Percentiles rank a stretch among this genome's conserved stretches.
Conservation (phyloP, 2,113 vertebrate genomes). For the Chiloscyllium plagiosum region DNA sequence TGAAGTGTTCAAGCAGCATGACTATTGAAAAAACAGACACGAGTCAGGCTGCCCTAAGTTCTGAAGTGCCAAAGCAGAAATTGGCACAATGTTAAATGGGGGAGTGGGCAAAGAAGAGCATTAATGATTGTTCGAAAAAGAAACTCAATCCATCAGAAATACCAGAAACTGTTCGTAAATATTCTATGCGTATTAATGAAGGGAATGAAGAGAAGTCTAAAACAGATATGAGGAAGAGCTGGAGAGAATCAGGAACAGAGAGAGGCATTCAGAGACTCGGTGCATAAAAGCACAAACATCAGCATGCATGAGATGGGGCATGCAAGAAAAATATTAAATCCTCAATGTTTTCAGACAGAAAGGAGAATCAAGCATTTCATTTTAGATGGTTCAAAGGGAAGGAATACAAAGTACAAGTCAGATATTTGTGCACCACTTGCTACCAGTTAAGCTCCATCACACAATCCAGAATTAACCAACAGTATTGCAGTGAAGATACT, state of each 20-base stretch:
- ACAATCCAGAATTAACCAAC: not conserved
- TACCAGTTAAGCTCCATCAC: not conserved
- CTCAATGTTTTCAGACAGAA: not conserved
- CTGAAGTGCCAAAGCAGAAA: not conserved
- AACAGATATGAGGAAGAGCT: not conserved
- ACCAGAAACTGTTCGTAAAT: not conserved
- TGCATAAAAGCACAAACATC: not conserved
- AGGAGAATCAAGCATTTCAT: not conserved
- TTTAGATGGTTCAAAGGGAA: not conserved
- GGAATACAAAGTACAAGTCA: not conserved
- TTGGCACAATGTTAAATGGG: not conserved
- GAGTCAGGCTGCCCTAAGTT: too few relatives aligned
- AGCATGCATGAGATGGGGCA: not conserved
- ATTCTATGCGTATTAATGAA: not conserved
- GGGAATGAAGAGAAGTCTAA: not conserved
- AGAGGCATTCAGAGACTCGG: not conserved
- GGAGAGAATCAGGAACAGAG: not conserved
- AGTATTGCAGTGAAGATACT: not conserved
- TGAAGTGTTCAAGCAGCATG: too few relatives aligned
- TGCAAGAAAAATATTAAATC: not conserved
- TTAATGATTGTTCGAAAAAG: not conserved
- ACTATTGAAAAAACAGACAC: too few relatives aligned
- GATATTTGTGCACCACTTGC: not conserved
- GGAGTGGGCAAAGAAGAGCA: not conserved
- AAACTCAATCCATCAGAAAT: not conserved